Percentiles rank a stretch among this genome's conserved stretches.
phyloP scores from a whole-genome alignment of 2,888 invertebrate species.

The Toxonevra muliebris region DNA sequence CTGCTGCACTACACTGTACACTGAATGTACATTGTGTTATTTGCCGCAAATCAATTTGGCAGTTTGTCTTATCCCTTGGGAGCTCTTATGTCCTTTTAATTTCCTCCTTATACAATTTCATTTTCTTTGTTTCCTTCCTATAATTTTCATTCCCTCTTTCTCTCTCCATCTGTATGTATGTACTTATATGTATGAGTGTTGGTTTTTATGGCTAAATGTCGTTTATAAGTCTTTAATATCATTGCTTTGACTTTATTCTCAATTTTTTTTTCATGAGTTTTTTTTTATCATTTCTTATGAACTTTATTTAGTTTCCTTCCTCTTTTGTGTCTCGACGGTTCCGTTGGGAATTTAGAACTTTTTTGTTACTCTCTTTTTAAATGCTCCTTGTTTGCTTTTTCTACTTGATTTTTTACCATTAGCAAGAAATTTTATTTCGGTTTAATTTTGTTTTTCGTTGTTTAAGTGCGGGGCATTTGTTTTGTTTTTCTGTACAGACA shows the following conservation, averaged over 20 bases:
- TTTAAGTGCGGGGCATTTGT: conserved; percentile 9
- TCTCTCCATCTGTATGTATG: neutral
- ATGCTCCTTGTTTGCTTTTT: too few relatives aligned
- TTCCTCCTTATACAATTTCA: neutral
- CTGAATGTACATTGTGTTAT: neutral
- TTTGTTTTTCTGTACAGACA: neutral
- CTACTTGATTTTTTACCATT: conserved; percentile 18
- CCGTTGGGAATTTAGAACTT: neutral
- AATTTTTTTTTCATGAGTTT: neutral
- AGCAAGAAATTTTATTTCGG: conserved; percentile 18
- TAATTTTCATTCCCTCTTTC: neutral
- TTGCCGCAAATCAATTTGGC: conserved; percentile 15
- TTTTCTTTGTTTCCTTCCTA: conserved; percentile 3
- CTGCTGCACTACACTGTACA: neutral
- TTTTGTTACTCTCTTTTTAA: too few relatives aligned
- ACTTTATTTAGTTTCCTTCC: neutral
- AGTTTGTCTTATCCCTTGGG: too few relatives aligned
- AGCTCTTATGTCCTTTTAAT: too few relatives aligned
- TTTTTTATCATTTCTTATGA: too few relatives aligned
- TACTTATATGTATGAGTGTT: neutral
- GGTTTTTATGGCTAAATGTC: neutral
- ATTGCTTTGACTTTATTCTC: neutral
- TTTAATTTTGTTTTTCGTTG: neutral
- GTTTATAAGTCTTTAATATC: neutral
- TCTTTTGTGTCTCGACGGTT: neutral